These are phyloP conservation scores for Amblyopsis rosae DNA, from an alignment of 2,113 vertebrate species.

Conservation along the genomic window DNA sequence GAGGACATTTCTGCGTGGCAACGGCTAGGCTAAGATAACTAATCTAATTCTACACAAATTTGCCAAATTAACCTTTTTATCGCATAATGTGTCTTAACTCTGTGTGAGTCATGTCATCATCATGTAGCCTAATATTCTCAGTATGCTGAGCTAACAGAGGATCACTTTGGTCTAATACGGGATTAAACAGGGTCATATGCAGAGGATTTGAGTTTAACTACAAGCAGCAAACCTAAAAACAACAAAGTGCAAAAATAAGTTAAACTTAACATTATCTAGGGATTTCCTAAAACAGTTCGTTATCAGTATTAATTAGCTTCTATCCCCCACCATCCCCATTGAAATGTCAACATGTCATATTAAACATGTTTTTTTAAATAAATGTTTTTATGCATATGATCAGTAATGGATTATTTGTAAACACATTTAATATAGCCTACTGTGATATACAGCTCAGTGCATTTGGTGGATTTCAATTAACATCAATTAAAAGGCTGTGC, in stretches of 20 bases:
- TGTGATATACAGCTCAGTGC: constrained; percentile 23
- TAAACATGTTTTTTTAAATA: background rate
- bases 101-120: constrained; percentile 78
- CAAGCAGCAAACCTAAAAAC: constrained; percentile 23
- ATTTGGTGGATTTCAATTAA: constrained; percentile 51
- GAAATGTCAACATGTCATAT: too few species aligned
- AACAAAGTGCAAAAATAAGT: constrained; percentile 7
- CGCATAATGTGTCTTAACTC: constrained; percentile 78
- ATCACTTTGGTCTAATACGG: constrained; percentile 83
- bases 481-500: constrained; percentile 61
- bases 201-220: constrained; percentile 82
- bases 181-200: constrained; percentile 86
- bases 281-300: too few species aligned
- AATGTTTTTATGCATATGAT: too few species aligned
- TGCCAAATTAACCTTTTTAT: constrained; percentile 33
- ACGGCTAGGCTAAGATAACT: constrained; percentile 43
- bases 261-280: too few species aligned
- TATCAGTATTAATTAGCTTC: too few species aligned
- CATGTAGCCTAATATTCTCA: constrained; percentile 76
- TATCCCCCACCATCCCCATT: too few species aligned
- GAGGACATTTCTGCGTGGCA: constrained; percentile 44
- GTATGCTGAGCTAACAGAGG: constrained; percentile 80
- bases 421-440: background rate
- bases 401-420: too few species aligned
- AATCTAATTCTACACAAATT: constrained; percentile 54